Evolutionary conservation across 2,888 invertebrate genomes (phyloP).

Genomic region (Orchestes rusci): DNA sequence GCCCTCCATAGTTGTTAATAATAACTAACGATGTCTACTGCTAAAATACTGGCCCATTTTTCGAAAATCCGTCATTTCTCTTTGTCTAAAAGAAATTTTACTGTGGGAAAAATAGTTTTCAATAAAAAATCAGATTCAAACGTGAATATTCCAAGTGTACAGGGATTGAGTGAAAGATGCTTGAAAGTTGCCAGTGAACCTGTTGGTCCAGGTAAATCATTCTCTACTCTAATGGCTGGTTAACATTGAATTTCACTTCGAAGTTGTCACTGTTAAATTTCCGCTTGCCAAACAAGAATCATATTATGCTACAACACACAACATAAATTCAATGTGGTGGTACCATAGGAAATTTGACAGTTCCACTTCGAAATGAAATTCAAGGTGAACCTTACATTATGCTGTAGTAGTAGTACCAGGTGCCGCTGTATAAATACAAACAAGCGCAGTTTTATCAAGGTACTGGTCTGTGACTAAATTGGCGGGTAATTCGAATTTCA

Average conservation of each 20-base stretch:
- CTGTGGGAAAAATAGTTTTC: constrained; percentile 34
- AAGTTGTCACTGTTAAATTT: neutral
- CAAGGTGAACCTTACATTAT: neutral
- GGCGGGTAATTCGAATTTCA: constrained; percentile 4
- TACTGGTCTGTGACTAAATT: too few relatives aligned
- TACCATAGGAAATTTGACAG: neutral
- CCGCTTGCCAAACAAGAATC: neutral
- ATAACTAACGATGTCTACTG: constrained; percentile 5
- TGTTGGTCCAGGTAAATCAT: constrained; percentile 58
- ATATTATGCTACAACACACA: neutral
- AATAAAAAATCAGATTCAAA: constrained; percentile 26
- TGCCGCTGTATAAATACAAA: neutral
- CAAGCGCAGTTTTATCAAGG: too few relatives aligned
- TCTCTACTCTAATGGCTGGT: neutral
- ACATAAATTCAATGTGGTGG: neutral
- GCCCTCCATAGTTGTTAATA: too few relatives aligned
- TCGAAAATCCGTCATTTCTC: constrained; percentile 31
- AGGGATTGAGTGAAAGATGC: constrained; percentile 57
- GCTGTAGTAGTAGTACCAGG: too few relatives aligned
- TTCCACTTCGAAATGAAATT: neutral
- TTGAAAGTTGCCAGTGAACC: constrained; percentile 49
- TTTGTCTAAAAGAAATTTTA: constrained; percentile 30
- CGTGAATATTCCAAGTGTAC: constrained; percentile 45
- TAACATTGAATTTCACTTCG: neutral
- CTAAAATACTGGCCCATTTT: constrained; percentile 9